Evolutionary conservation across 2,113 vertebrate species (phyloP).

Genomic region (Grallaria varia): DNA sequence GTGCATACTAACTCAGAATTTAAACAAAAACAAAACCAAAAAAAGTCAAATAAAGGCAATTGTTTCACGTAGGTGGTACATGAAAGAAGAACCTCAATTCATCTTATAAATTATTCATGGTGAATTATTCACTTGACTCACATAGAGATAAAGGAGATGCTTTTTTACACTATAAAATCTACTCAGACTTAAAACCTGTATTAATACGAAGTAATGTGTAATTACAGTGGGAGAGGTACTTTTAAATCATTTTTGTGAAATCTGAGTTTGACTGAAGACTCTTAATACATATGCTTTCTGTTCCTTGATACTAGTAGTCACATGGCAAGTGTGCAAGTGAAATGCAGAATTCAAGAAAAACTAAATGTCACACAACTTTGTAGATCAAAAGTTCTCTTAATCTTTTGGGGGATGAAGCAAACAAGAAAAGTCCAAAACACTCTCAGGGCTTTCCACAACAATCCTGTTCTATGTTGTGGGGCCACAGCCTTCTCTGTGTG

Average conservation of each 20-base stretch:
- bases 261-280: neutral
- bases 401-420: neutral
- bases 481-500: neutral
- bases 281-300: neutral
- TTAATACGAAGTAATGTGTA: neutral
- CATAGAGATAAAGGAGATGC: slow-evolving; percentile 8
- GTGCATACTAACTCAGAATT: neutral
- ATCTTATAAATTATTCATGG: slow-evolving; percentile 57
- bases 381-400: neutral
- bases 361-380: neutral
- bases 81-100: slow-evolving; percentile 20
- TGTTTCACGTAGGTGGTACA: slow-evolving; percentile 16
- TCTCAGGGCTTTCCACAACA: neutral
- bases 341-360: neutral
- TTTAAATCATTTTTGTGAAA: slow-evolving; percentile 8
- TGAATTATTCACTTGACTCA: slow-evolving; percentile 36
- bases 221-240: neutral
- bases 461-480: neutral
- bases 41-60: slow-evolving; percentile 35
- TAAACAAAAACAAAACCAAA: neutral
- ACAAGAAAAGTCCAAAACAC: neutral
- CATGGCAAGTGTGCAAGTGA: neutral
- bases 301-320: neutral
- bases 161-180: slow-evolving; percentile 21
- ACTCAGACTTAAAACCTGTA: slow-evolving; percentile 8